phyloP scores from a whole-genome alignment of 1,140 invertebrate genomes.

The Daktulosphaira vitifoliae region DNA sequence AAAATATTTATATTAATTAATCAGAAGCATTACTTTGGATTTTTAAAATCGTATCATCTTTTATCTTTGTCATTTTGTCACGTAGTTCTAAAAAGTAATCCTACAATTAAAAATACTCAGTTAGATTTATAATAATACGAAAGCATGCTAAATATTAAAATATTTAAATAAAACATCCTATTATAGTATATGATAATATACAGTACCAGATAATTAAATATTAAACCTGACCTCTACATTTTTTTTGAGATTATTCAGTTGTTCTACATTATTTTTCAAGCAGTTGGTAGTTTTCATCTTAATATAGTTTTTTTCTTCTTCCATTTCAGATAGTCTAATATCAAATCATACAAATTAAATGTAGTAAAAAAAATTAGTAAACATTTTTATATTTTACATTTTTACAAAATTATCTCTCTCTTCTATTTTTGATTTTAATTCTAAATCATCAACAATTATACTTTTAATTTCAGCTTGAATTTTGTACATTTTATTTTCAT shows the following conservation, averaged over 20 bases:
- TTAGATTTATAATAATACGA: no score
- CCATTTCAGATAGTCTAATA: slow-evolving; percentile 13
- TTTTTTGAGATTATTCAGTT: not conserved
- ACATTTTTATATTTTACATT: no score
- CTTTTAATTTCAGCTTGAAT: slow-evolving; percentile 15
- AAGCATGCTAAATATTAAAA: no score
- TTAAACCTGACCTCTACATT: not conserved
- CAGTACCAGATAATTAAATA: not conserved
- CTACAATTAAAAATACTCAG: no score
- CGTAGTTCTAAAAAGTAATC: no score
- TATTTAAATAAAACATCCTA: no score
- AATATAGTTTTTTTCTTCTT: slow-evolving; percentile 2
- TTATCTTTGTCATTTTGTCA: no score
- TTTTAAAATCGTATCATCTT: no score
- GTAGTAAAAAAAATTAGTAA: not conserved
- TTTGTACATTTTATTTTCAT: slow-evolving; percentile 11
- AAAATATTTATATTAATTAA: no score
- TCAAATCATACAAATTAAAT: not conserved
- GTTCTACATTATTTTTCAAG: not conserved
- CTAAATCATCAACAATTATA: slow-evolving; percentile 7
- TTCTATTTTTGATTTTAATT: not conserved
- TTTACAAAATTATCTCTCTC: slow-evolving; percentile 9
- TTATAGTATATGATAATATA: no score
- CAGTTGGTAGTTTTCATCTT: not conserved
- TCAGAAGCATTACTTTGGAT: no score